Base-by-base conservation (phyloP, 2,797 vertebrate genomes). In the Rhinella marina region DNA sequence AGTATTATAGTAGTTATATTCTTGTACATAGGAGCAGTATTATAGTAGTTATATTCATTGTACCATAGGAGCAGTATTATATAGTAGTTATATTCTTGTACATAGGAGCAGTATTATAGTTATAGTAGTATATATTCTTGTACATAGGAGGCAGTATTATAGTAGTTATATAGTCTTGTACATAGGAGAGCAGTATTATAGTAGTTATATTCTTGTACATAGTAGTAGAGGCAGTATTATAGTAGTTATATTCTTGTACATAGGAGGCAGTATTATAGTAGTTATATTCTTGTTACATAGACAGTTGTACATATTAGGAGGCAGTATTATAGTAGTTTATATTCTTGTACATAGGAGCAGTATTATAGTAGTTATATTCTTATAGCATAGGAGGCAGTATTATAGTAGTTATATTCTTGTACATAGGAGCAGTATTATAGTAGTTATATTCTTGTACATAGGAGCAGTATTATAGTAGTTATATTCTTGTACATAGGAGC, bases 341-440 rank as follows among this genome's bases (percentile, higher is more conserved):
- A 70, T 70, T 70, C 66, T 29, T 70, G 66, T 70, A 70, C 14
- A 70, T 70, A 70, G 66, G 27, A 17, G 66, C 25, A 70, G 66
- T 70, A 70, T 70, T 70, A 70, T 70, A 70, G 66, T 70, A 62
- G 59, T 62, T 62, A 23, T 23, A 62, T 62, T 62, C 59, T 62
- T 62, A 21, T 62, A 23, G n/a, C 14, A 70, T 70, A 70, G 66
- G 66, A 17, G 66, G 21, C 25, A 70, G 66, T 70, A 70, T 70
- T 70, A 70, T 70, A 70, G 66, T 70, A 70, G 66, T 70, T 70
- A 29, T 29, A 70, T 70, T 70, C 66, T 70, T 70, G 66, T 70
- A 70, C 27, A 70, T 70, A 70, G 27, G 66, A 17, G 66, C 27
- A 70, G 66, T 70, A 70, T 70, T 70, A 70, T 70, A 70, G 66